phyloP scores from a whole-genome alignment of 2,113 vertebrate species.

The Nematolebias whitei region DNA sequence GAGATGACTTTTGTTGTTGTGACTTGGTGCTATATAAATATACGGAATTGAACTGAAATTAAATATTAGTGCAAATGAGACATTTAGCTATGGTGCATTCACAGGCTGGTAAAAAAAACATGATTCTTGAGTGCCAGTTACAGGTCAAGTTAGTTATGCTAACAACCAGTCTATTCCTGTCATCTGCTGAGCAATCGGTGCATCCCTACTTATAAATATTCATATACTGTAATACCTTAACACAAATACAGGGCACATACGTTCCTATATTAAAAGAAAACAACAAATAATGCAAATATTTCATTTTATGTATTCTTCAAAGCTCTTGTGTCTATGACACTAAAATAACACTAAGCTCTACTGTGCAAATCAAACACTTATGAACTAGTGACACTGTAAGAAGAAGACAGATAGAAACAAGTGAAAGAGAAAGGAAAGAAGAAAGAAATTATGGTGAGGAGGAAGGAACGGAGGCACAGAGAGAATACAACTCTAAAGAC shows the following conservation, averaged over 20 bases:
- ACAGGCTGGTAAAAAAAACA: too few species aligned
- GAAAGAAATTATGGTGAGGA: slow-evolving; percentile 10
- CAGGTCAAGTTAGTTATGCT: too few species aligned
- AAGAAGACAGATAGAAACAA: slow-evolving; percentile 33
- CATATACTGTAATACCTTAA: slow-evolving; percentile 5
- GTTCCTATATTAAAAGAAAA: neutral
- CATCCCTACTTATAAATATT: neutral
- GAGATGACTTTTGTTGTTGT: too few species aligned
- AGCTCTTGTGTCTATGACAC: neutral
- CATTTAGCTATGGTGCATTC: too few species aligned
- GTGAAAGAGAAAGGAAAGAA: slow-evolving; percentile 16
- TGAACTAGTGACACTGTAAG: slow-evolving; percentile 43
- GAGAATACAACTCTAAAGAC: slow-evolving; percentile 48
- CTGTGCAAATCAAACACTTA: slow-evolving; percentile 35
- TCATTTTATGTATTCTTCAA: neutral
- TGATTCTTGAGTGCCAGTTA: too few species aligned
- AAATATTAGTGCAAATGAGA: too few species aligned
- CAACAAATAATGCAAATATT: neutral
- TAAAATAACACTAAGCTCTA: slow-evolving; percentile 8
- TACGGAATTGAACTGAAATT: too few species aligned
- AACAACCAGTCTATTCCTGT: neutral
- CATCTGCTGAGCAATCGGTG: neutral
- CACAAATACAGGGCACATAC: neutral
- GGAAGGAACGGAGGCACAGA: slow-evolving; percentile 23
- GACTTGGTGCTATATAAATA: too few species aligned